A percentile compares a stretch with the other conserved stretches of the same genome.
These are phyloP conservation scores for Vireo griseus DNA, from an alignment of 2,797 vertebrate species.

Conservation along the genomic window DNA sequence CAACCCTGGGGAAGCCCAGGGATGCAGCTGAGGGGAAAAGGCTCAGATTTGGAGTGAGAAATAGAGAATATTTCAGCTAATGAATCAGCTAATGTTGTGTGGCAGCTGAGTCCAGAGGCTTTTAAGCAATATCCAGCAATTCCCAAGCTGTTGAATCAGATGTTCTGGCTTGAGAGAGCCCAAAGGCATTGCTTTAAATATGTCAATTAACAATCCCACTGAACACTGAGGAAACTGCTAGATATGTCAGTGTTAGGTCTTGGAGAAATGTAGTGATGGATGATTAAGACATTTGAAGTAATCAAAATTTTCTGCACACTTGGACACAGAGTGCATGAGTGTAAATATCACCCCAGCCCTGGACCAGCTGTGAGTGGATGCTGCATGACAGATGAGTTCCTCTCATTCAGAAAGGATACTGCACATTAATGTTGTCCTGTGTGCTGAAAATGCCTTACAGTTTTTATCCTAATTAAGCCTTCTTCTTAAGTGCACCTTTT, in stretches of 20 bases:
- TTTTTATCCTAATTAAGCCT: neutral
- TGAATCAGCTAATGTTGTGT: constrained; percentile 38
- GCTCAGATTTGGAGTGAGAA: constrained; percentile 1
- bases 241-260: constrained; percentile 8
- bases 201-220: constrained; percentile 49
- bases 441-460: neutral
- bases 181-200: constrained; percentile 60
- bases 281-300: neutral
- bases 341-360: neutral
- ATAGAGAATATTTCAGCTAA: constrained; percentile 30
- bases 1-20: neutral
- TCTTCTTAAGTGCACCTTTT: neutral
- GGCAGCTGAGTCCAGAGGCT: constrained; percentile 39
- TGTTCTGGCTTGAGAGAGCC: constrained; percentile 25
- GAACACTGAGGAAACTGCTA: constrained; percentile 8
- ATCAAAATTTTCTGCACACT: neutral
- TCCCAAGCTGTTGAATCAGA: constrained; percentile 47
- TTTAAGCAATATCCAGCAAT: constrained; percentile 20
- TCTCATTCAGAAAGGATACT: neutral
- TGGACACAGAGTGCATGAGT: neutral
- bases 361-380: neutral
- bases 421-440: neutral
- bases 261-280: neutral
- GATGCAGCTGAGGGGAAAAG: neutral
- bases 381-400: neutral